A percentile compares a stretch with the other conserved stretches of the same genome.
Conservation (phyloP, 2,888 invertebrate species). For the Heteromurus nitidus region DNA sequence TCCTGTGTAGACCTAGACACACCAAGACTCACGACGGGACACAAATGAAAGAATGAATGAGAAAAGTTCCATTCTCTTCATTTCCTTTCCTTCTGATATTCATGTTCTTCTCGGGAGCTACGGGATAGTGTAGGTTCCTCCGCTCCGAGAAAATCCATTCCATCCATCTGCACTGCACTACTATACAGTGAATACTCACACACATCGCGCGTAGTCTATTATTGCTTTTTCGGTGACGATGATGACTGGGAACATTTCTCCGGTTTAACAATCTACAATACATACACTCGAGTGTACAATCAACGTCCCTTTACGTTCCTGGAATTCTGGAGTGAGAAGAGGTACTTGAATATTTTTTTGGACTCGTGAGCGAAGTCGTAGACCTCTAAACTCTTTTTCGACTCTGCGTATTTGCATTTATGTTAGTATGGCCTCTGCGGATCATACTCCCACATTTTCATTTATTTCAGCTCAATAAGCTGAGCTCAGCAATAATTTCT, state of each 20-base stretch:
- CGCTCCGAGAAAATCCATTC: slow-evolving; percentile 1
- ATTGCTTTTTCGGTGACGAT: slow-evolving; percentile 11
- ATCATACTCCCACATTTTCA: too few relatives aligned
- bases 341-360: too few relatives aligned
- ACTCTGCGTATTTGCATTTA: too few relatives aligned
- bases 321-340: too few relatives aligned
- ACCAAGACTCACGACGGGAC: not conserved
- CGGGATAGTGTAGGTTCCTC: not conserved
- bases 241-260: not conserved
- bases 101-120: not conserved
- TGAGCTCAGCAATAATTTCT: too few relatives aligned
- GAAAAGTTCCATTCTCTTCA: slow-evolving; percentile 2
- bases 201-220: not conserved
- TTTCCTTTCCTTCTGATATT: not conserved
- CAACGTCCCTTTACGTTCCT: not conserved
- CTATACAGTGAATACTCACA: slow-evolving; percentile 1
- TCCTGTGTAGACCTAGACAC: not conserved
- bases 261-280: not conserved
- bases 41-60: slow-evolving; percentile 17
- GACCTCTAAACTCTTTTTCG: too few relatives aligned
- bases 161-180: too few relatives aligned
- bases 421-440: too few relatives aligned
- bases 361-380: too few relatives aligned
- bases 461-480: too few relatives aligned
- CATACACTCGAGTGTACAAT: not conserved